Evolutionary conservation across 2,888 invertebrate genomes (phyloP).

Genomic region (Apamea crenata): DNA sequence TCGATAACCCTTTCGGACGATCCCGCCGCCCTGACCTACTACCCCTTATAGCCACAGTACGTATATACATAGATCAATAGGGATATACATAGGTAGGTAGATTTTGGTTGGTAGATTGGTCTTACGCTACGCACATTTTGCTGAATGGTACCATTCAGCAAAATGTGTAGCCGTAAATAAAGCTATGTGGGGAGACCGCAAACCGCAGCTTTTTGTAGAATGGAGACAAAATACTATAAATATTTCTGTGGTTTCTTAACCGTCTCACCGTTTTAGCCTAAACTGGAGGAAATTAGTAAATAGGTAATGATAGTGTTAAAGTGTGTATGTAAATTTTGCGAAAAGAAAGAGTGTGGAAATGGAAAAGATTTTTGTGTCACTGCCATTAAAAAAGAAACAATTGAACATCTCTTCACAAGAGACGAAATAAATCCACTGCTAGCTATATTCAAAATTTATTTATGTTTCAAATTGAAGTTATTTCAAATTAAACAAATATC

Average conservation of each 20-base stretch:
- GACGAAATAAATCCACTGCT: background rate
- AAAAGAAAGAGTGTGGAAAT: background rate
- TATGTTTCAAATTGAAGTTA: too few species aligned
- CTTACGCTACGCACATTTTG: too few species aligned
- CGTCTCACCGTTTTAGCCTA: background rate
- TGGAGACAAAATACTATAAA: slow-evolving; percentile 16
- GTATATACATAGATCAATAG: too few species aligned
- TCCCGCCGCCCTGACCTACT: too few species aligned
- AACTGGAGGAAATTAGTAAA: background rate
- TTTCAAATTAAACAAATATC: too few species aligned
- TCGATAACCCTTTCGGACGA: too few species aligned
- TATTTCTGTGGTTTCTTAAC: slow-evolving; percentile 8
- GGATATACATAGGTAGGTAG: background rate
- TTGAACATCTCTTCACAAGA: background rate
- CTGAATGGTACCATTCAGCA: too few species aligned
- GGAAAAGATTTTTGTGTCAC: background rate
- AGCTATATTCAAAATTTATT: too few species aligned
- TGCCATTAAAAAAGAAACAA: background rate
- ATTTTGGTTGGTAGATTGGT: too few species aligned
- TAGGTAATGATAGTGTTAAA: background rate
- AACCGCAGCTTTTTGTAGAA: slow-evolving; percentile 28
- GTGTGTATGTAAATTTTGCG: too few species aligned
- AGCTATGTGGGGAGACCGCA: slow-evolving; percentile 17
- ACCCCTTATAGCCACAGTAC: background rate
- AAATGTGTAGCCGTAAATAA: slow-evolving; percentile 41